Percentiles rank a stretch among this genome's conserved stretches.
Conservation (phyloP, 2,888 invertebrate species). For the Macrosoma leucophasiata region DNA sequence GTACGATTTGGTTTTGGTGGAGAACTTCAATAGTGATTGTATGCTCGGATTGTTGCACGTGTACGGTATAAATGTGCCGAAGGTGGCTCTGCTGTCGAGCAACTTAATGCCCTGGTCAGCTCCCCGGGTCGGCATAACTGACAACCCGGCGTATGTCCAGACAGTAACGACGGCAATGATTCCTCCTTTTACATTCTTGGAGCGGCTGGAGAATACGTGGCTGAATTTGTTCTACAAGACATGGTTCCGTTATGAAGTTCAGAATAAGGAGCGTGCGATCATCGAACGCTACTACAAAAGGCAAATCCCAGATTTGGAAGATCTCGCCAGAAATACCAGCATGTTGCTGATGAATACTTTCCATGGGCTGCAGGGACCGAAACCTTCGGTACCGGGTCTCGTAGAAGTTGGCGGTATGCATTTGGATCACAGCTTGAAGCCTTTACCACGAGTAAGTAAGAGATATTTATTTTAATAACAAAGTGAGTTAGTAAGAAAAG, state of each 20-base stretch:
- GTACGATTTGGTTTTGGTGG: slow-evolving; percentile 79
- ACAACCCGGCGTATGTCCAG: slow-evolving; percentile 73
- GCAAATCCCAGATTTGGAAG: slow-evolving; percentile 64
- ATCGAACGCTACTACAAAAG: slow-evolving; percentile 62
- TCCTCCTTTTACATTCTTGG: slow-evolving; percentile 63
- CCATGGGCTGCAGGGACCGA: slow-evolving; percentile 74
- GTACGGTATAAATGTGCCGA: slow-evolving; percentile 68
- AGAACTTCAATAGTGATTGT: slow-evolving; percentile 80
- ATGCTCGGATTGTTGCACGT: slow-evolving; percentile 76
- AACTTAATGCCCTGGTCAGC: slow-evolving; percentile 75
- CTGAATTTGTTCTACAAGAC: slow-evolving; percentile 40
- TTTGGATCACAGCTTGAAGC: slow-evolving; percentile 48
- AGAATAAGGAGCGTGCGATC: slow-evolving; percentile 48
- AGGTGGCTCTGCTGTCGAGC: slow-evolving; percentile 74
- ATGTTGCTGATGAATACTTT: slow-evolving; percentile 77
- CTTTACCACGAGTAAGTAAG: slow-evolving; percentile 65
- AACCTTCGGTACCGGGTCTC: slow-evolving; percentile 72
- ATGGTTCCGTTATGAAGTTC: slow-evolving; percentile 49
- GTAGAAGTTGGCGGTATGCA: slow-evolving; percentile 80
- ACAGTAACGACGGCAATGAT: slow-evolving; percentile 65
- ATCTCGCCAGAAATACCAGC: slow-evolving; percentile 68
- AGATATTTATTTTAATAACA: background rate
- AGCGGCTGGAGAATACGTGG: slow-evolving; percentile 61
- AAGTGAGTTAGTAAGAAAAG: too few relatives aligned
- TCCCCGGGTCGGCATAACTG: slow-evolving; percentile 56